Conservation (phyloP, 2,113 vertebrate species). For the Phylloscopus trochilus region DNA sequence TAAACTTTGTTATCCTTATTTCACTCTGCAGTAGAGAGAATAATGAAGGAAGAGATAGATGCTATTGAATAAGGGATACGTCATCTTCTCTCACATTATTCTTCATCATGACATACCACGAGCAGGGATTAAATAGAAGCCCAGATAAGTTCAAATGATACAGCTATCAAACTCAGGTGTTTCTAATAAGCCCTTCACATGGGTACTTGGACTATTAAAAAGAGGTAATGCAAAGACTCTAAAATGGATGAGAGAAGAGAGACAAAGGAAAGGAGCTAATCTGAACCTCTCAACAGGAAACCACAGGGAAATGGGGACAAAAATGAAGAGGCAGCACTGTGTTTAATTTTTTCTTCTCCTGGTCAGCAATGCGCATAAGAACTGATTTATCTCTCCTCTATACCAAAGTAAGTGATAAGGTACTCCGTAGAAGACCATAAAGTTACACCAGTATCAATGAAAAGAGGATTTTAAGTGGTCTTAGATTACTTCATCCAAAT, state of each 20-base stretch:
- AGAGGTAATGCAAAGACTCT: not conserved
- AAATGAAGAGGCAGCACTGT: constrained; percentile 2
- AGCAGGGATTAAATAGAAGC: constrained; percentile 6
- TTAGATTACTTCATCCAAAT: not conserved
- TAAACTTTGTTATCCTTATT: constrained; percentile 50
- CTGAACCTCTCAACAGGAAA: constrained; percentile 19
- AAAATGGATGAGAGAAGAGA: not conserved
- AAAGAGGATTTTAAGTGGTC: not conserved
- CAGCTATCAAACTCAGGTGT: not conserved
- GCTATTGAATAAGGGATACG: not conserved
- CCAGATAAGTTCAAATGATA: constrained; percentile 18
- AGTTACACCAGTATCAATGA: not conserved
- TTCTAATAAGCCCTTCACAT: not conserved
- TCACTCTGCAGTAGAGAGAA: constrained; percentile 4
- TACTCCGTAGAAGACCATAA: not conserved
- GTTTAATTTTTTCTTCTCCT: constrained; percentile 1
- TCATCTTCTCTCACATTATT: not conserved
- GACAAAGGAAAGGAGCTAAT: not conserved
- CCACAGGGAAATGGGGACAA: not conserved
- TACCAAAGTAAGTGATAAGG: not conserved
- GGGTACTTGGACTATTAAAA: not conserved
- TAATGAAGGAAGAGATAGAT: not conserved
- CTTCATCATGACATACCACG: not conserved
- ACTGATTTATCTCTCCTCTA: not conserved
- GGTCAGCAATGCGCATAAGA: not conserved